Conservation (phyloP, 2,888 invertebrate species). For the Rhaphigaster nebulosa region DNA sequence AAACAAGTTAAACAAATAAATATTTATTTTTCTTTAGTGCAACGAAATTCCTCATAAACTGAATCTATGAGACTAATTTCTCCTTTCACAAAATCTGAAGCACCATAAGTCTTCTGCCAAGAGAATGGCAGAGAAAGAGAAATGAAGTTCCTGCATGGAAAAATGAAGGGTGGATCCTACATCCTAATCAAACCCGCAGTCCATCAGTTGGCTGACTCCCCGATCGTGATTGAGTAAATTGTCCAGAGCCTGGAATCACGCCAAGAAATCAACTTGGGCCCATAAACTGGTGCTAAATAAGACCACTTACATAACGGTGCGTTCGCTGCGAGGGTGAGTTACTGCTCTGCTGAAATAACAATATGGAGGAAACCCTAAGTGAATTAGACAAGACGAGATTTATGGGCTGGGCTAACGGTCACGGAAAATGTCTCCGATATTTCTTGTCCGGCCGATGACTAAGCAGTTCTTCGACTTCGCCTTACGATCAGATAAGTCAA, state of each 20-base stretch:
- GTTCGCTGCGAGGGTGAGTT: conserved; percentile 28
- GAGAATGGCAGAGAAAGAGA: background rate
- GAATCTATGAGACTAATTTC: background rate
- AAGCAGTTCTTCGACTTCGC: conserved; percentile 7
- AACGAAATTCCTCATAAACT: background rate
- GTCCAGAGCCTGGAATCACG: conserved; percentile 28
- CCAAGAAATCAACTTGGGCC: background rate
- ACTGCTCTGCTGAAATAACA: conserved; percentile 29
- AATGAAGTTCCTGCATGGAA: background rate
- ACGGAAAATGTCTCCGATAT: conserved; percentile 34
- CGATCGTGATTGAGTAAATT: conserved; percentile 26
- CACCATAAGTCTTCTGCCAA: background rate
- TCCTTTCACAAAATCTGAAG: background rate
- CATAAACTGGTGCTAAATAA: conserved; percentile 21
- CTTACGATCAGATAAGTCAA: background rate
- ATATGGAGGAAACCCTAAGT: conserved; percentile 49
- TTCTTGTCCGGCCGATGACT: conserved; percentile 9
- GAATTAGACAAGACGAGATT: conserved; percentile 39
- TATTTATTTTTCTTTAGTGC: no score
- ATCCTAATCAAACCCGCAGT: conserved; percentile 16
- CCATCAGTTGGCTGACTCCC: background rate
- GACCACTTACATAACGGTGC: conserved; percentile 30
- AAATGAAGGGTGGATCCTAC: background rate
- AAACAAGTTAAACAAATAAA: no score
- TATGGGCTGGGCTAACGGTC: conserved; percentile 10